Base-by-base conservation (phyloP, 2,113 vertebrate species). In the Anolis sagrei region DNA sequence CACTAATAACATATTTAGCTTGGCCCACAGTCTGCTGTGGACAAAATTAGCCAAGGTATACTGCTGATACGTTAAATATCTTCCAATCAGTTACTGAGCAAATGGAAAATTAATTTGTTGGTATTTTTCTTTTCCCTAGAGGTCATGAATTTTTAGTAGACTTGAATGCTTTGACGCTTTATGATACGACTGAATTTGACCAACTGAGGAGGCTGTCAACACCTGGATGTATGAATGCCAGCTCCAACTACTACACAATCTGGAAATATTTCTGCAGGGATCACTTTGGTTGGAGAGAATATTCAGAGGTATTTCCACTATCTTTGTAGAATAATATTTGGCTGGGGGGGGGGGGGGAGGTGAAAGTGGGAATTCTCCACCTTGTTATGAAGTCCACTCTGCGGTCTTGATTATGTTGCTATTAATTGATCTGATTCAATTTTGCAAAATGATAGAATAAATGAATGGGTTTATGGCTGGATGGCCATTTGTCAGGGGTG, bases 181-280 rank as follows among this genome's bases (percentile, higher is more conserved):
- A 97, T 5, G 98, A 99, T 44, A 96, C 94, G 82, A 93, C 96
- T 51, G 98, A 99, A 94, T 99, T 99, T 79, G 98, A 99, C 96
- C 97, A 97, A 34, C 93, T 99, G 89, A 96, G 99, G 78, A 96
- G 98, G 75, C 95, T 99, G 75, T 97, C 97, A 92, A 98, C 98
- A 9, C 97, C 98, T 51, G 95, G 97, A 73, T 97, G 95, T 93
- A 95, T 96, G 74, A 97, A 83, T 95, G 97, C 98, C 86, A 93
- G 81, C 96, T 97, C 97, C 87, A 94, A 82, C 97, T 98, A 97
- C 94, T 97, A 98, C 95, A 99, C 98, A 0, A 94, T 98, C 92
- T 99, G 98, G 99, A 99, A 99, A 64, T 99, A 98, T 96, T 99
- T 98, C 97, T 99, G 99, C 96, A 98, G 98, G 96, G 99, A 99